Conservation (phyloP, 92 coral and sea anemone genomes). For the Plumapathes pennacea region DNA sequence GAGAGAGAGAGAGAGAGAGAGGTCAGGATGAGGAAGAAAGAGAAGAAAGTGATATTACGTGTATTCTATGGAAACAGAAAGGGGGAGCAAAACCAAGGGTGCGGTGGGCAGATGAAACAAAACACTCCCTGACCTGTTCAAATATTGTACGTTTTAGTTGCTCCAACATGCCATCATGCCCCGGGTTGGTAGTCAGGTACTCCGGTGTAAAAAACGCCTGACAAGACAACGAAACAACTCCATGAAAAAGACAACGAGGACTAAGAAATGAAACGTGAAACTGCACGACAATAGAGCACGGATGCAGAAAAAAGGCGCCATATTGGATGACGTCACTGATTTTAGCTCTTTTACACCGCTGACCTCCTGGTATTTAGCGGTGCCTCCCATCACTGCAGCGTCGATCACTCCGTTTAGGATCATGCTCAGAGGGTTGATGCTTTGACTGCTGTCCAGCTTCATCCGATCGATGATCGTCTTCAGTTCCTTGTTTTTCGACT, state of each 20-base stretch:
- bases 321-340: background rate
- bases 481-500: conserved; percentile 82
- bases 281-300: background rate
- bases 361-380: conserved; percentile 81
- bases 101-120: no score
- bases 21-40: background rate
- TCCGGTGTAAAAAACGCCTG: conserved; percentile 84
- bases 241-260: background rate
- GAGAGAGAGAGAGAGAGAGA: background rate
- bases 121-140: conserved; percentile 57
- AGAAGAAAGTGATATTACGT: background rate
- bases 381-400: conserved; percentile 99
- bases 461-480: conserved; percentile 65
- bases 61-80: background rate
- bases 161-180: conserved; percentile 54
- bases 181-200: conserved; percentile 72
- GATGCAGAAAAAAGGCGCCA: background rate
- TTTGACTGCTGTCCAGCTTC: conserved; percentile 53
- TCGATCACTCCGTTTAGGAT: conserved; percentile 92
- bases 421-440: conserved; percentile 93
- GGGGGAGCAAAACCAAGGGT: background rate
- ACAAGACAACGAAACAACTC: background rate
- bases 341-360: background rate
- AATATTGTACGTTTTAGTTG: conserved; percentile 64
- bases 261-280: background rate